Conservation (phyloP, 2,888 invertebrate genomes). For the Caenorhabditis sp. region DNA sequence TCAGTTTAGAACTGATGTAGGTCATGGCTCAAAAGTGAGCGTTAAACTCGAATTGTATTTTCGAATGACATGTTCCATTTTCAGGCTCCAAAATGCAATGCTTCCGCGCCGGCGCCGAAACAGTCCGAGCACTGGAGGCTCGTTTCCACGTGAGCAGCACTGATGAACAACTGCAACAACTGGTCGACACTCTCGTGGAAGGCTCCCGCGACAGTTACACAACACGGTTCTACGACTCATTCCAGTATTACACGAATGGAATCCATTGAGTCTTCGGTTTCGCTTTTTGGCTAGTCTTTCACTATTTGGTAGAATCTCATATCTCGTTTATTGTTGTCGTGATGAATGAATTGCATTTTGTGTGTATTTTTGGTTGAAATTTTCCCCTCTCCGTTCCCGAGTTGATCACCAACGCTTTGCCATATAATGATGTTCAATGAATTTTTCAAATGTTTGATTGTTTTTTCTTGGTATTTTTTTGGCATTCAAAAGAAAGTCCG, state of each 20-base stretch:
- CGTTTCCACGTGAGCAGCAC: constrained; percentile 89
- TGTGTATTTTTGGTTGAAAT: neutral
- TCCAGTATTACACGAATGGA: constrained; percentile 88
- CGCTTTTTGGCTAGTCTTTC: constrained; percentile 29
- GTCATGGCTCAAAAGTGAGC: no score
- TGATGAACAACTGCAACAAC: constrained; percentile 62
- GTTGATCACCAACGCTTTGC: neutral
- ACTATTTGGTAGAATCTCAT: constrained; percentile 31
- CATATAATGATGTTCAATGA: neutral
- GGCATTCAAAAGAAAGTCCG: no score
- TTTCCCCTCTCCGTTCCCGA: neutral
- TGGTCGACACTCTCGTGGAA: constrained; percentile 93
- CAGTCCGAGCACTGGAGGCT: constrained; percentile 93
- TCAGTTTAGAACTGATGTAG: no score
- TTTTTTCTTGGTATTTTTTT: neutral
- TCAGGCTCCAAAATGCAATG: constrained; percentile 95
- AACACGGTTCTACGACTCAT: constrained; percentile 98
- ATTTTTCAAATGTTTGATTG: neutral
- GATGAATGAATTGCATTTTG: constrained; percentile 11
- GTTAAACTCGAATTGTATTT: no score
- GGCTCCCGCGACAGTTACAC: constrained; percentile 96
- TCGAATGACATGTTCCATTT: no score
- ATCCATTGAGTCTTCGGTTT: constrained; percentile 64
- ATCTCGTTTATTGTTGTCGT: constrained; percentile 14
- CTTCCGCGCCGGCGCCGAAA: constrained; percentile 94